Conservation (phyloP, 2,113 vertebrate species). For the Danionella cerebrum region DNA sequence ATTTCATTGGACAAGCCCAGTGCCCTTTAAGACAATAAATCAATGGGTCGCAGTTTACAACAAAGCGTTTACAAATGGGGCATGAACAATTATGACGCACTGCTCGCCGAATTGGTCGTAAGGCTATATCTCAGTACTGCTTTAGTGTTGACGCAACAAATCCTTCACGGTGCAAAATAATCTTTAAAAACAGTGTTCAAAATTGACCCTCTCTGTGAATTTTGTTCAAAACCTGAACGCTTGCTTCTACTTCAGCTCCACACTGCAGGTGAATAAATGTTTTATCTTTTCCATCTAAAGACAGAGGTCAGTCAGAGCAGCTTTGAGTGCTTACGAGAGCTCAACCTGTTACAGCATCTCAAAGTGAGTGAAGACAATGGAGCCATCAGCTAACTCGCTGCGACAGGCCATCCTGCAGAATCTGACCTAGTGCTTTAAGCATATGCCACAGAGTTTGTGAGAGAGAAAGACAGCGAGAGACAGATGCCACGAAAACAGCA, state of each 20-base stretch:
- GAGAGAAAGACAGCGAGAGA: neutral
- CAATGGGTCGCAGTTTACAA: too few species aligned
- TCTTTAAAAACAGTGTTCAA: too few species aligned
- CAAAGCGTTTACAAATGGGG: too few species aligned
- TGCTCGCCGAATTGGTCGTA: too few species aligned
- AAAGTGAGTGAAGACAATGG: slow-evolving; percentile 21
- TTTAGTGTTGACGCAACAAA: too few species aligned
- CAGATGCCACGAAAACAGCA: slow-evolving; percentile 32
- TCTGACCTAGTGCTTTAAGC: slow-evolving; percentile 21
- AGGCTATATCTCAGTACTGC: too few species aligned
- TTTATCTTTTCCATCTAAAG: slow-evolving; percentile 18
- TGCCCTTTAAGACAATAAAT: too few species aligned
- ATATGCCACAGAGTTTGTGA: slow-evolving; percentile 9
- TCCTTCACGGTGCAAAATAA: too few species aligned
- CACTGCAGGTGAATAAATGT: slow-evolving; percentile 23
- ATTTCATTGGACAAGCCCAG: too few species aligned
- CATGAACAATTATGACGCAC: too few species aligned
- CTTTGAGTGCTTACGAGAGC: slow-evolving; percentile 12
- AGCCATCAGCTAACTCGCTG: slow-evolving; percentile 22
- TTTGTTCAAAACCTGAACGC: neutral
- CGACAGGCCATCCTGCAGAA: slow-evolving; percentile 32
- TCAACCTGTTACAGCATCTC: slow-evolving; percentile 16
- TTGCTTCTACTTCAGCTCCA: neutral
- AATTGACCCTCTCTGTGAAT: too few species aligned
- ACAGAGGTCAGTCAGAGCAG: neutral